These are phyloP conservation scores for Caenorhabditis zanzibari DNA, from an alignment of 2,888 invertebrate species.

Conservation along the genomic window DNA sequence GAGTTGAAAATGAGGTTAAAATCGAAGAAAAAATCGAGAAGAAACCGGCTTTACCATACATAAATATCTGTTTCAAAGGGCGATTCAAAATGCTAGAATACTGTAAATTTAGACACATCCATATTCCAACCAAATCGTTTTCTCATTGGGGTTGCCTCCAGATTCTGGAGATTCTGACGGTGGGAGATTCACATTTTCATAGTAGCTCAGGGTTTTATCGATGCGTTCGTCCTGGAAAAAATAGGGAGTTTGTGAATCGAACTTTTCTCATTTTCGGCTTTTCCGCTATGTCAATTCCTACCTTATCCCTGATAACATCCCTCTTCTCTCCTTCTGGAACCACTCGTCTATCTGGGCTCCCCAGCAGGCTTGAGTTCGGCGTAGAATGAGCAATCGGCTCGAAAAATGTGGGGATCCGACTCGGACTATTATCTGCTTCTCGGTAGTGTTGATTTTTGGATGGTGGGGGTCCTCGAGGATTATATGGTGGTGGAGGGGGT, in stretches of 20 bases:
- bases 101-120: slow-evolving; percentile 70
- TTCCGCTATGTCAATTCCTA: no score
- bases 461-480: slow-evolving; percentile 19
- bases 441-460: background rate
- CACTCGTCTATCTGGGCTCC: slow-evolving; percentile 51
- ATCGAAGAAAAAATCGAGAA: background rate
- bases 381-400: slow-evolving; percentile 49
- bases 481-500: slow-evolving; percentile 72
- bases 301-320: slow-evolving; percentile 67
- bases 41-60: slow-evolving; percentile 29
- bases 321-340: slow-evolving; percentile 74
- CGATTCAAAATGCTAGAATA: background rate
- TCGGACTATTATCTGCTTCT: slow-evolving; percentile 19
- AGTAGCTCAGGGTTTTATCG: slow-evolving; percentile 75
- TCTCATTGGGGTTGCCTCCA: slow-evolving; percentile 65
- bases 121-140: slow-evolving; percentile 77
- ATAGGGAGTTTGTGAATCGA: no score
- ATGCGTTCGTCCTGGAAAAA: slow-evolving; percentile 69
- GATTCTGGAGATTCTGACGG: slow-evolving; percentile 4
- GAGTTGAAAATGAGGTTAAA: background rate
- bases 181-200: slow-evolving; percentile 72
- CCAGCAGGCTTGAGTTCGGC: slow-evolving; percentile 25
- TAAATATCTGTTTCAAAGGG: slow-evolving; percentile 14
- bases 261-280: background rate
- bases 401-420: slow-evolving; percentile 21